These are phyloP conservation scores for Phalanger gymnotis DNA, from an alignment of 2,797 vertebrate species.

Conservation along the genomic window DNA sequence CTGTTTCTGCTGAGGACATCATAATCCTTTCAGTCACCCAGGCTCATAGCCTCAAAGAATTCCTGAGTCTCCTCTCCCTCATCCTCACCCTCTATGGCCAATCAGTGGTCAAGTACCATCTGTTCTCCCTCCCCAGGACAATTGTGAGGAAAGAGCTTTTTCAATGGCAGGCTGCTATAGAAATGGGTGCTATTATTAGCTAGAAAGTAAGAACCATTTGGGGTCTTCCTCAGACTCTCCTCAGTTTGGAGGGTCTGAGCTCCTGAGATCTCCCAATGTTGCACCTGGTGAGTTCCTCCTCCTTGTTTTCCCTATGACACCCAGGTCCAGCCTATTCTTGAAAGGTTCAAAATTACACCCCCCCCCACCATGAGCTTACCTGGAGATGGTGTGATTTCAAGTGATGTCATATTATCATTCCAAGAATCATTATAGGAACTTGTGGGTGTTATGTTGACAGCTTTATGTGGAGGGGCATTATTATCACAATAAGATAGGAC, in stretches of 20 bases:
- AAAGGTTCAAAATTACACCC: neutral
- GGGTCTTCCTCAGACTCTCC: too few species aligned
- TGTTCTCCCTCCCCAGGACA: neutral
- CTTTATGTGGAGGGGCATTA: neutral
- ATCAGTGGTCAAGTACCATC: neutral
- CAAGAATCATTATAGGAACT: neutral
- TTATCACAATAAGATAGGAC: neutral
- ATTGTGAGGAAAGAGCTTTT: neutral
- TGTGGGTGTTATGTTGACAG: neutral
- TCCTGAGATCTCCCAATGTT: neutral
- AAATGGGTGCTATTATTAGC: neutral
- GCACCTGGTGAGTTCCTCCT: too few species aligned
- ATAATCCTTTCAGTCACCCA: neutral
- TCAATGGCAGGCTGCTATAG: neutral
- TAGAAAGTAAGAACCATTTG: neutral
- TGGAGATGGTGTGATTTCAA: neutral
- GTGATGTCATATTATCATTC: neutral
- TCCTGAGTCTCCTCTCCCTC: neutral
- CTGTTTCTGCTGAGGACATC: neutral
- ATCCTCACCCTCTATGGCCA: neutral
- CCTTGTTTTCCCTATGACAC: neutral
- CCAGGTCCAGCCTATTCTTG: neutral
- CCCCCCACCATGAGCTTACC: neutral
- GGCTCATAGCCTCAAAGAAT: neutral
- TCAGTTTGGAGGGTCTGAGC: neutral